Base-by-base conservation (phyloP, 2,113 vertebrate species). In the Pleuronectes platessa region DNA sequence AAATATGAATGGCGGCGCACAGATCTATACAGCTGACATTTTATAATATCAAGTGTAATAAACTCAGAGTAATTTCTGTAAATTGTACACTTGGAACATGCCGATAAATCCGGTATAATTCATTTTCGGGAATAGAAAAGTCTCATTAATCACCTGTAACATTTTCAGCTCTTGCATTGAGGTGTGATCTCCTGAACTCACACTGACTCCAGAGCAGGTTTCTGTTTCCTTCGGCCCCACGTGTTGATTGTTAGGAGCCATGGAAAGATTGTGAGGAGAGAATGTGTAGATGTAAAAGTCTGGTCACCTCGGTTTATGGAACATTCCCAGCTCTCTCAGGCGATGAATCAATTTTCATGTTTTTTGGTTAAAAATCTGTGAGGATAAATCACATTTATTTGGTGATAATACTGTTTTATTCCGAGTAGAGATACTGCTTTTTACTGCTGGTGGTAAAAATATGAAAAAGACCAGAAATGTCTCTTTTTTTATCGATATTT, bases 21-120 rank as follows among this genome's bases (percentile, higher is more conserved):
- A 40, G 63, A 73, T 78, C 71, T 23, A 60, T 56, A 60, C 8
- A 14, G 64, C 71, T 85, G 77, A 78, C 71, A 87, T 81, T 85
- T 67, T 63, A n/a, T 54, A 78, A 47, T 45, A 64, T 74, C 74
- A 71, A 63, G 49, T 53, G 31, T 55, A 75, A 80, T 81, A 74
- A 77, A 72, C 47, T 62, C 40, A 13, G 65, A 67, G 65, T 61
- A 7, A 76, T 74, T 82, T 70, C 54, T 8, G 13, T 56, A 76
- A 68, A 70, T 64, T 62, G 54, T 21, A 77, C 24, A 15, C 42
- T 35, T n/a, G 55, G 71, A 47, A 68, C 76, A 81, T 79, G 66
- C 73, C 77, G 79, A 81, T 81, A 81, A 81, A 79, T 76, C 65
- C 72, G n/a, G 24, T 61, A 58, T 61, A 72, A 81, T 78, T 66